Base-by-base conservation (phyloP, 2,888 invertebrate species). In the Eutolmus rufibarbis region DNA sequence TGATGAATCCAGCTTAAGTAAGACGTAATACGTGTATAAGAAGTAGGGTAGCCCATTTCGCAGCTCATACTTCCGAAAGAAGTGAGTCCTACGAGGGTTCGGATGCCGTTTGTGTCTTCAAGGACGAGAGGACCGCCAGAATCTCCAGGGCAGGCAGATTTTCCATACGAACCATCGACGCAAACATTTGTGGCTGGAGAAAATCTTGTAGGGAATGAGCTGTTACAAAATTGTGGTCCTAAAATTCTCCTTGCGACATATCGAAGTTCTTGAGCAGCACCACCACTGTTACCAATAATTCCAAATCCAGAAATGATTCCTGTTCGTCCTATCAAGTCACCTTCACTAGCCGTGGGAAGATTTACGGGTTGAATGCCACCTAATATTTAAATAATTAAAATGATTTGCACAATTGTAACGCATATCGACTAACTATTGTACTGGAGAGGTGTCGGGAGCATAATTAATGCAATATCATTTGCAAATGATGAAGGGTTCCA, bases 391-490 rank as follows among this genome's bases (percentile, higher is more conserved):
- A 37, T 56, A 56, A 12, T 40, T 40, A 66, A 28, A 66, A 66
- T 23, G 12, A 28, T 9, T 51, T 14, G 14, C 2, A n/a, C 4
- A 16, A 8, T 7, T n/a, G 1, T 19, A n/a, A 19, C 0, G 7
- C 28, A 28, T 2, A 7, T 14, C n/a, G 5, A 1, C n/a, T 90
- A 89, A 92, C 92, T 91, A 88, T 90, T 91, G 79, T 91, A 91
- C 74, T 90, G 90, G 28, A 92, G 89, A 16, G 91, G 89, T 87
- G 91, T 89, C 12, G 92, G 92, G 37, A 92, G 89, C 5, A 89
- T 90, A 66, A 92, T 90, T 16, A 92, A 86, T 1, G 92, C 92
- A 88, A 92, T 92, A 77, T 92, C 92, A 89, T 92, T 92, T 88
- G 91, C 91, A 9, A 92, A 89, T 3, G 91, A 90, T n/a, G 90